Conservation (phyloP, 2,797 vertebrate species). For the Micromesistius poutassou region DNA sequence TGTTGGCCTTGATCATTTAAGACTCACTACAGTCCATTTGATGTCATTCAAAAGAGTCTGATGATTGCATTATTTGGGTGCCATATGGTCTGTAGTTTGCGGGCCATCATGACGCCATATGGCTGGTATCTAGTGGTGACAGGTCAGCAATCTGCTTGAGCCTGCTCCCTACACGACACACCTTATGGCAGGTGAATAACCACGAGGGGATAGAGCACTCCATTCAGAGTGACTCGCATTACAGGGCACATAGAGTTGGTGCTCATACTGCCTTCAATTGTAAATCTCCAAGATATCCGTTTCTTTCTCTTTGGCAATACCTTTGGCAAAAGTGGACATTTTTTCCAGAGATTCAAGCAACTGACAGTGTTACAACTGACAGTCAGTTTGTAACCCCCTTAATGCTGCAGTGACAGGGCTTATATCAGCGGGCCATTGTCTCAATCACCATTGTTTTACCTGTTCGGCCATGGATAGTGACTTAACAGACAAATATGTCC, state of each 20-base stretch:
- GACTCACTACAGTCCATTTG: constrained; percentile 15
- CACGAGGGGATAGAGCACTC: constrained; percentile 24
- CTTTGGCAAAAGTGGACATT: no score
- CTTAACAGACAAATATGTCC: no score
- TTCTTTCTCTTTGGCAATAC: no score
- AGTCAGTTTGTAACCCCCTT: no score
- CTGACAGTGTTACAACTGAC: no score
- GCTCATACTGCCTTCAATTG: neutral
- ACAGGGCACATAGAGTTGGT: neutral
- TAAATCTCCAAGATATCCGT: no score
- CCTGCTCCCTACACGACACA: constrained; percentile 42
- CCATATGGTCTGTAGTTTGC: constrained; percentile 55
- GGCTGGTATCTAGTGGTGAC: constrained; percentile 28
- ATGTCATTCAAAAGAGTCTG: constrained; percentile 2
- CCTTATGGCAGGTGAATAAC: constrained; percentile 63
- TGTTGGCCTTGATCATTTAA: neutral
- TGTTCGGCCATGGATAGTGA: no score
- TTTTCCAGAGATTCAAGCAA: no score
- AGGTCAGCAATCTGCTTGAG: constrained; percentile 43
- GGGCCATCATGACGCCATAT: constrained; percentile 51
- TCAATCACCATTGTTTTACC: no score
- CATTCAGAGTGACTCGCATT: neutral
- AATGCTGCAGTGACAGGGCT: no score
- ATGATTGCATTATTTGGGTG: constrained; percentile 22
- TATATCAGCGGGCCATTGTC: no score